Base-by-base conservation (phyloP, 2,113 vertebrate genomes). In the Calypte anna region DNA sequence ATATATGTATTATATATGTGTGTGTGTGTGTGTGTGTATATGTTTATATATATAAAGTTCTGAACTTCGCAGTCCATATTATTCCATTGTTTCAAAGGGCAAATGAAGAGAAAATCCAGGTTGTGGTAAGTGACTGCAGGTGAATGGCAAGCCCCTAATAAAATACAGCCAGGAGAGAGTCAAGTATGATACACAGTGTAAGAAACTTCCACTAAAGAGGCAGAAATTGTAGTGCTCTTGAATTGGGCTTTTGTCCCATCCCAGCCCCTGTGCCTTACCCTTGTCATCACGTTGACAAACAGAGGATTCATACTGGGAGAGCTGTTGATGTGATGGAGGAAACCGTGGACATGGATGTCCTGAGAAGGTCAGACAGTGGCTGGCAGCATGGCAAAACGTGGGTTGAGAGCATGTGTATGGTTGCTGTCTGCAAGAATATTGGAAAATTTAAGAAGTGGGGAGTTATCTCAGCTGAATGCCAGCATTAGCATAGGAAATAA, bases 391-490 rank as follows among this genome's bases (percentile, higher is more conserved):
- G 57, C 70, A 59, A 22, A 63, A 70, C 3, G 44, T 24, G 44
- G 27, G 57, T 73, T 88, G 86, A 92, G 90, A 73, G 31, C 8
- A 0, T 4, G 23, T 57, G 1, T 84, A 27, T 91, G 81, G 61
- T 91, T 72, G 85, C 90, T 93, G 61, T 64, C 88, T 90, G 50
- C 70, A 58, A 50, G 61, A n/a, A 63, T 68, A 54, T 16, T 28
- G 8, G 43, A n/a, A 55, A 68, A 86, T 59, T 36, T 50, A 70
- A 73, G 74, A 28, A 67, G 57, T 3, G 7, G 43, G 33, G 58
- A 91, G 64, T 68, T 90, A 38, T 48, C 88, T 82, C 69, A 93
- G 76, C 92, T 86, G 80, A 40, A 40, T 53, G 83, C 43, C 83
- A 51, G 33, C 75, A 57, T 92, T 86, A 69, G 38, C 64, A 43